Conservation (phyloP, 92 coral and sea anemone species). For the Virgularia gustaviana region DNA sequence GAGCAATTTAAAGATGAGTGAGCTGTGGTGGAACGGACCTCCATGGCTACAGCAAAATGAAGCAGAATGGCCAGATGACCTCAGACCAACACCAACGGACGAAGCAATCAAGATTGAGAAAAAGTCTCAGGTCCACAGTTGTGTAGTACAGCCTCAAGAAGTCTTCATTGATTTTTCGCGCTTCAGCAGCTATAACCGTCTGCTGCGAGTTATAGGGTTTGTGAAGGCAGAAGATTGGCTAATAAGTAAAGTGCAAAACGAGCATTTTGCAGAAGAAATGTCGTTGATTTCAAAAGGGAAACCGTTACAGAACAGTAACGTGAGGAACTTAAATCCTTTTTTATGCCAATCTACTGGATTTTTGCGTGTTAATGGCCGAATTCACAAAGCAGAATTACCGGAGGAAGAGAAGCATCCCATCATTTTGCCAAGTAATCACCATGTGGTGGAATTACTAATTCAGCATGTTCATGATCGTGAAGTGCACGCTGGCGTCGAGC, state of each 20-base stretch:
- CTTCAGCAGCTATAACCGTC: not conserved
- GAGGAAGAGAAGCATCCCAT: constrained; percentile 36
- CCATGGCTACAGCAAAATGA: constrained; percentile 35
- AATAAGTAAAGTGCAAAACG: not conserved
- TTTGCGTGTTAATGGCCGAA: constrained; percentile 37
- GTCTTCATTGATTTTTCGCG: constrained; percentile 1
- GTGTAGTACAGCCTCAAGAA: constrained; percentile 33
- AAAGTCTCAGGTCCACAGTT: constrained; percentile 28
- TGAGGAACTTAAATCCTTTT: constrained; percentile 35
- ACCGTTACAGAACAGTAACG: constrained; percentile 24
- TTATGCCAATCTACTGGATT: constrained; percentile 27
- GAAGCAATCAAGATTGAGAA: constrained; percentile 15
- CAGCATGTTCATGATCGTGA: constrained; percentile 24
- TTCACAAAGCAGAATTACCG: constrained; percentile 23
- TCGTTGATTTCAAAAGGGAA: not conserved
- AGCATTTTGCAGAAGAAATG: not conserved
- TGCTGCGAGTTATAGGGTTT: not conserved
- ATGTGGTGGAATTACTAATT: constrained; percentile 16
- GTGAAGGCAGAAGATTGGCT: not conserved
- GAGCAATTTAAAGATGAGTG: not conserved
- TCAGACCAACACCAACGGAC: constrained; percentile 22
- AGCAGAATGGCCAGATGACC: constrained; percentile 38
- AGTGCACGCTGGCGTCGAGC: constrained; percentile 30
- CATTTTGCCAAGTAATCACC: constrained; percentile 29
- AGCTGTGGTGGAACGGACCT: constrained; percentile 7